Evolutionary conservation across 2,113 vertebrate species (phyloP), one percentile per base, ranked within the genome.

Genomic region (Scomber colias): DNA sequence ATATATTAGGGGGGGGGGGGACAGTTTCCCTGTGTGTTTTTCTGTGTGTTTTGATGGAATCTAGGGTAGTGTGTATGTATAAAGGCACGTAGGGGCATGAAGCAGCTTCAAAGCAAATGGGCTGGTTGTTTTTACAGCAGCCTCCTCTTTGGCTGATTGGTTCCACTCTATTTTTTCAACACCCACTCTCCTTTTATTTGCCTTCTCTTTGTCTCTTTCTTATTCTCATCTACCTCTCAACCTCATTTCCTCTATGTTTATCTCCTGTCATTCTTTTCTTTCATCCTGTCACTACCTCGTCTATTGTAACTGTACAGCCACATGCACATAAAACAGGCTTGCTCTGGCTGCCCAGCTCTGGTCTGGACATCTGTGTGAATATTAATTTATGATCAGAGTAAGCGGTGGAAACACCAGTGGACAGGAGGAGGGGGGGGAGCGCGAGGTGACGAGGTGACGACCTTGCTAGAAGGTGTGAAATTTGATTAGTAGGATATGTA

Each of bases 401-500:
- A 17, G 62, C 59, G 17, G 3, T 55, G 54, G 62, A 67, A 30
- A 27, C 48, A 24, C 14, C 14, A 53, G 35, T 19, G 45, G 30
- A 31, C 6, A 56, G 10, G 24, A 61, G 16, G 14, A 21, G 16
- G 53, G 35, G 15, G 40, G 8, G 3, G 31, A n/a, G n/a, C n/a
- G n/a, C n/a, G n/a, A n/a, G n/a, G n/a, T n/a, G n/a, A n/a, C 50
- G 45, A 57, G 51, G 35, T 30, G 9, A 21, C 21, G 72, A 82
- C 82, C 81, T 82, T 73, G 71, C 27, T 55, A 2, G 75, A 79
- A 85, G 73, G 66, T 75, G 68, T 66, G 60, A 88, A 81, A 86
- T 35, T 55, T 62, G 76, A 82, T 89, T 76, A 83, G 68, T 40
- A 3, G 3, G 35, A 11, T 63, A 75, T 59, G 69, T 84, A 73